These are phyloP conservation scores for Taxidea taxus DNA, from an alignment of 2,113 vertebrate genomes.

Conservation along the genomic window DNA sequence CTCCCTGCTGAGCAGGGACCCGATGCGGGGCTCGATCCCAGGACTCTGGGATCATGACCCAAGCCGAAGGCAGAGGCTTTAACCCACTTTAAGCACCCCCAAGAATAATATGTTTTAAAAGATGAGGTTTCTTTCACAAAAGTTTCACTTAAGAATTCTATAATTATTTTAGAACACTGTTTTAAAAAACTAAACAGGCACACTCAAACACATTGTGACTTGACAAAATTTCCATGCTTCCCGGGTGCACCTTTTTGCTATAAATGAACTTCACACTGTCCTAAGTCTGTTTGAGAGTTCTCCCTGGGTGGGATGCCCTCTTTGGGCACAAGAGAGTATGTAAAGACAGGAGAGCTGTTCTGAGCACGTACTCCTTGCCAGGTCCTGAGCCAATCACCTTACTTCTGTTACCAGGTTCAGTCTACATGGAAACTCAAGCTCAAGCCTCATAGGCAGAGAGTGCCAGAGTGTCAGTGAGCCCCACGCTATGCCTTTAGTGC, in stretches of 20 bases:
- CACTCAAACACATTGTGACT: background rate
- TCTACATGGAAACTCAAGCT: background rate
- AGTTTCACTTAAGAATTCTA: background rate
- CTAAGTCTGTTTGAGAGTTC: background rate
- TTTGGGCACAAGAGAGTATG: background rate
- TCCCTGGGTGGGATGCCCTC: background rate
- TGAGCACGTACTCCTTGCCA: background rate
- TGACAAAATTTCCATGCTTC: accelerated
- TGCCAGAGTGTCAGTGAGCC: background rate
- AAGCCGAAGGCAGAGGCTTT: too few species aligned
- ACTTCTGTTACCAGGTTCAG: background rate
- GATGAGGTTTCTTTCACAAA: background rate
- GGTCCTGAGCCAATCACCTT: background rate
- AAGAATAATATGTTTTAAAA: background rate
- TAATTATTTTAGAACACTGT: background rate
- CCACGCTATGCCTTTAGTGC: background rate
- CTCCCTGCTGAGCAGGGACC: too few species aligned
- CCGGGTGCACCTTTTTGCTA: background rate
- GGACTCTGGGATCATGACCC: too few species aligned
- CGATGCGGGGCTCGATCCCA: too few species aligned
- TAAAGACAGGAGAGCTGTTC: background rate
- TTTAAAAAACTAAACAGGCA: background rate
- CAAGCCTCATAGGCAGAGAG: background rate
- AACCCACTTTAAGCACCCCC: too few species aligned
- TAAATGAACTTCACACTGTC: background rate